phyloP scores from a whole-genome alignment of 2,113 vertebrate genomes.

The Glaucidium brasilianum region DNA sequence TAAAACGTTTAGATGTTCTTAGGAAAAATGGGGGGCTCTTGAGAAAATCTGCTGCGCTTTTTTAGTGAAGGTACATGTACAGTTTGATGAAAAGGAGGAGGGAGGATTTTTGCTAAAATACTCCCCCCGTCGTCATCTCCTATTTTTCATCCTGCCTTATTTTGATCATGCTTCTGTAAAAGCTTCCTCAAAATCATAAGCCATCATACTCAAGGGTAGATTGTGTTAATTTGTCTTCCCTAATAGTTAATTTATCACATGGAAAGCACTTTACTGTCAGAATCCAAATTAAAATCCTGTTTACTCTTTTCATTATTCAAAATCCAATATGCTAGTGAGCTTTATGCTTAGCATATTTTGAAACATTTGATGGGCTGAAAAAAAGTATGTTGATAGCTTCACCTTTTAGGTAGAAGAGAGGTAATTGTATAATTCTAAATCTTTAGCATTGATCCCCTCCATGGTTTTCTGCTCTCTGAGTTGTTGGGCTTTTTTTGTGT shows the following conservation, averaged over 20 bases:
- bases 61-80: neutral
- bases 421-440: neutral
- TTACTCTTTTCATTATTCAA: constrained; percentile 57
- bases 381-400: neutral
- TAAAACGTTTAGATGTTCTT: neutral
- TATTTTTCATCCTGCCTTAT: constrained; percentile 1
- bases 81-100: neutral
- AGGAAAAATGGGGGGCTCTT: neutral
- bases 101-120: neutral
- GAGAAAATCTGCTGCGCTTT: neutral
- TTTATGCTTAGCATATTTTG: constrained; percentile 18
- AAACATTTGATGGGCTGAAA: neutral
- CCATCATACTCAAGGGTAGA: constrained; percentile 7
- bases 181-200: constrained; percentile 39
- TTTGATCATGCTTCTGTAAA: constrained; percentile 27
- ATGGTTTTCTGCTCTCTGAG: neutral
- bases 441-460: neutral
- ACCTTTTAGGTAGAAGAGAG: neutral
- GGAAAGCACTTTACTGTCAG: constrained; percentile 34
- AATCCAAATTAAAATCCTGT: constrained; percentile 55
- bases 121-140: neutral
- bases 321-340: constrained; percentile 9
- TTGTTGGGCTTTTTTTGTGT: neutral
- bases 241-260: constrained; percentile 47
- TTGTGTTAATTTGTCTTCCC: constrained; percentile 33